These are phyloP conservation scores for Corythoichthys haematopterus DNA, from an alignment of 2,113 vertebrate species.

Conservation along the genomic window DNA sequence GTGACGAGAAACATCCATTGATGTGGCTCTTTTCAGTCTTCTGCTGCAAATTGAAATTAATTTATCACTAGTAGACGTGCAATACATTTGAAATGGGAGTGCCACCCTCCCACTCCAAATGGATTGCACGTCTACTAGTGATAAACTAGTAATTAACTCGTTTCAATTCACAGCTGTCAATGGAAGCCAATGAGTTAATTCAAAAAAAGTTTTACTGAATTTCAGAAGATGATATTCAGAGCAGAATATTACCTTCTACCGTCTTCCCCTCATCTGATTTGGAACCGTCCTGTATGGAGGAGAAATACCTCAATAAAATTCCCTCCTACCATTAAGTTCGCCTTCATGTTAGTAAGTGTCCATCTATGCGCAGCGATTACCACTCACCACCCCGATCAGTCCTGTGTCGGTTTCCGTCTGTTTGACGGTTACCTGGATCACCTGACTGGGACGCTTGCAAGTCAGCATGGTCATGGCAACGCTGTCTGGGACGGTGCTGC, in stretches of 20 bases:
- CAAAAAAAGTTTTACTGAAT: not conserved
- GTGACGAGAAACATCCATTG: too few species aligned
- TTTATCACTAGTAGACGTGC: too few species aligned
- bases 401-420: conserved; percentile 75
- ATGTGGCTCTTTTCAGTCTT: too few species aligned
- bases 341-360: not conserved
- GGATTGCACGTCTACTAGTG: too few species aligned
- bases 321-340: not conserved
- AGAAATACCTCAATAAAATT: conserved; percentile 8
- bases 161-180: too few species aligned
- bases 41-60: too few species aligned
- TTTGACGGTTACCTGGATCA: conserved; percentile 76
- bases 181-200: too few species aligned
- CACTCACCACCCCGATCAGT: conserved; percentile 71
- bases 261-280: conserved; percentile 66
- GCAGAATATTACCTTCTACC: conserved; percentile 55
- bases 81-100: too few species aligned
- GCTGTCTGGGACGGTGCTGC: conserved; percentile 74
- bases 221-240: not conserved
- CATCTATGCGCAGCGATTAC: not conserved
- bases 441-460: conserved; percentile 68
- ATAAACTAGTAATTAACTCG: too few species aligned
- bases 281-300: conserved; percentile 58
- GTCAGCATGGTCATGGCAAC: conserved; percentile 74
- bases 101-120: too few species aligned